Evolutionary conservation across 2,888 invertebrate species (phyloP).

Genomic region (Noctua janthe): DNA sequence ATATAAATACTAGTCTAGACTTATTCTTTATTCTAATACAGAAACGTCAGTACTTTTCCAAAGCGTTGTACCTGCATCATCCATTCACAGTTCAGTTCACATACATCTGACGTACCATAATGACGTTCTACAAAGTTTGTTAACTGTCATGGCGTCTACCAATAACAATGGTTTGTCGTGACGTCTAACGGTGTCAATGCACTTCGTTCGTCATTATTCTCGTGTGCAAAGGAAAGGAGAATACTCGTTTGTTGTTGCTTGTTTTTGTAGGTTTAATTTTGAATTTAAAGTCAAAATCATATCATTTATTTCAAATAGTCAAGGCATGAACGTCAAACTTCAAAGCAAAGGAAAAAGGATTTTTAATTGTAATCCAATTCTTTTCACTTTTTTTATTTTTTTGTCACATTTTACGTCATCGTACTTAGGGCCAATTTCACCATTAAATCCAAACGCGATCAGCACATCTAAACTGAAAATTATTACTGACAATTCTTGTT

Average conservation of each 20-base stretch:
- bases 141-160: constrained; percentile 23
- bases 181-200: constrained; percentile 48
- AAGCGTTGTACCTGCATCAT: no score
- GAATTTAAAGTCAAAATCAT: not conserved
- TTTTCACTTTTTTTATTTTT: no score
- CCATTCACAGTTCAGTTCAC: constrained; percentile 13
- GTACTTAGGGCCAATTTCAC: not conserved
- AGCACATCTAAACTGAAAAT: not conserved
- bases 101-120: constrained; percentile 20
- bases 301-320: not conserved
- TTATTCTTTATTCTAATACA: no score
- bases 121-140: constrained; percentile 43
- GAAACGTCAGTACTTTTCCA: not conserved
- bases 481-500: no score
- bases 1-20: no score
- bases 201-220: constrained; percentile 46
- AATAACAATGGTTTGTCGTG: constrained; percentile 42
- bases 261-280: not conserved
- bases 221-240: constrained; percentile 37
- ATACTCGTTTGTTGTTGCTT: constrained; percentile 15
- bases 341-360: not conserved
- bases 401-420: not conserved
- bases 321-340: not conserved
- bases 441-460: not conserved
- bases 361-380: no score